phyloP scores from a whole-genome alignment of 2,797 vertebrate genomes.

The Melanotaenia parkinsoni region DNA sequence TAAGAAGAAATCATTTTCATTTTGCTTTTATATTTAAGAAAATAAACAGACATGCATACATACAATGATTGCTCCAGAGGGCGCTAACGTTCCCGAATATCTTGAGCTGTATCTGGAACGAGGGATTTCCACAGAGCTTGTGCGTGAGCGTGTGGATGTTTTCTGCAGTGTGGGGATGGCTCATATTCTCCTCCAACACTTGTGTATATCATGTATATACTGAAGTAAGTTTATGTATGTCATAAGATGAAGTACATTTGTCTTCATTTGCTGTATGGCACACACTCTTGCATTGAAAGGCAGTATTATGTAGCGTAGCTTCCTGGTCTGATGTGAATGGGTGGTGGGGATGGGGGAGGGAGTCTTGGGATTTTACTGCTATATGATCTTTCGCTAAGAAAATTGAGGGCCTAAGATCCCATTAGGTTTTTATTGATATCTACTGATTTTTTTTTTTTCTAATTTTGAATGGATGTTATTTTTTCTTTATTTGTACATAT shows the following conservation, averaged over 20 bases:
- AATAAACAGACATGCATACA: slow-evolving; percentile 54
- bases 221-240: slow-evolving; percentile 71
- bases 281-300: slow-evolving; percentile 67
- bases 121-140: slow-evolving; percentile 34
- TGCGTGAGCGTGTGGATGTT: slow-evolving; percentile 20
- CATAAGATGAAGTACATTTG: slow-evolving; percentile 64
- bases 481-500: slow-evolving; percentile 70
- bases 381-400: slow-evolving; percentile 73
- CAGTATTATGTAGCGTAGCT: slow-evolving; percentile 85
- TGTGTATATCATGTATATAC: slow-evolving; percentile 80
- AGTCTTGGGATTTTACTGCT: slow-evolving; percentile 63
- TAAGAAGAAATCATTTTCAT: slow-evolving; percentile 51
- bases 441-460: slow-evolving; percentile 46
- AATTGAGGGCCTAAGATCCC: slow-evolving; percentile 72
- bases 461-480: slow-evolving; percentile 25
- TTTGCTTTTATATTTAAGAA: slow-evolving; percentile 61
- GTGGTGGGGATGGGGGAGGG: slow-evolving; percentile 9
- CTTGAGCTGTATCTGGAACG: slow-evolving; percentile 39
- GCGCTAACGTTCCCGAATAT: slow-evolving; percentile 27
- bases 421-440: slow-evolving; percentile 52
- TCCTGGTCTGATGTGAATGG: slow-evolving; percentile 49
- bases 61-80: slow-evolving; percentile 27
- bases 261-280: slow-evolving; percentile 64
- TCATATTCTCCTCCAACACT: slow-evolving; percentile 57
- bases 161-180: slow-evolving; percentile 28